Percentiles rank a stretch among this genome's conserved stretches.
Conservation (phyloP, 1,140 invertebrate genomes). For the Bombus sibiricus region DNA sequence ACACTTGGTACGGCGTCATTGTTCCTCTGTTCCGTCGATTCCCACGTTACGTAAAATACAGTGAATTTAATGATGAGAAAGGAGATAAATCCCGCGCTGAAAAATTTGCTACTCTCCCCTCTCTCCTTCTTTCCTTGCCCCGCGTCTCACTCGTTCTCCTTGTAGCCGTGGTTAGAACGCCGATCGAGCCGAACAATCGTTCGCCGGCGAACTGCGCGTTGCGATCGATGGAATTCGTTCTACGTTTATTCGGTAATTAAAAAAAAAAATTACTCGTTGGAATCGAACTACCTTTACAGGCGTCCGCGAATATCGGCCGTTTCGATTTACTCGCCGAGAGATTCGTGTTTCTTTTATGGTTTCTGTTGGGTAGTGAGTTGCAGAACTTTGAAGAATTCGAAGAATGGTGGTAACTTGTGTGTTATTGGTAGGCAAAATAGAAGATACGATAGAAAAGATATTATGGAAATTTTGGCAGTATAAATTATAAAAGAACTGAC, state of each 20-base stretch:
- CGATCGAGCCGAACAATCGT: constrained; percentile 37
- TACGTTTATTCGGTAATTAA: constrained; percentile 22
- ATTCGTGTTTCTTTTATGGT: neutral
- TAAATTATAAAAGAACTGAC: no score
- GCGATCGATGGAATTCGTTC: constrained; percentile 30
- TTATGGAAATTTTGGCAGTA: no score
- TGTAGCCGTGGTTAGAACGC: neutral
- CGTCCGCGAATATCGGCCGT: neutral
- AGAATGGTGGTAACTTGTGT: neutral
- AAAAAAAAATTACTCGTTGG: neutral
- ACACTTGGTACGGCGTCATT: constrained; percentile 45
- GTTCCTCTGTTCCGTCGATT: constrained; percentile 41
- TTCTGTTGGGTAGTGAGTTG: neutral
- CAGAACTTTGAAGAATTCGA: neutral
- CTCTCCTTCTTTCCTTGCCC: neutral
- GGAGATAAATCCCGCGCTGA: constrained; percentile 44
- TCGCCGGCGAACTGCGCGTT: neutral
- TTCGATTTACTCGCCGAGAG: neutral
- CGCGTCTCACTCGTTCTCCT: neutral
- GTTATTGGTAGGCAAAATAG: neutral
- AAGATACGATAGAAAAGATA: no score
- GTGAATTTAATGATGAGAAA: constrained; percentile 54
- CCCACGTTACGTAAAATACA: constrained; percentile 53
- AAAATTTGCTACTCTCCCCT: constrained; percentile 27
- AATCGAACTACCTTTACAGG: neutral